Base-by-base conservation (phyloP, 2,797 vertebrate genomes). In the Hippocampus kuda region DNA sequence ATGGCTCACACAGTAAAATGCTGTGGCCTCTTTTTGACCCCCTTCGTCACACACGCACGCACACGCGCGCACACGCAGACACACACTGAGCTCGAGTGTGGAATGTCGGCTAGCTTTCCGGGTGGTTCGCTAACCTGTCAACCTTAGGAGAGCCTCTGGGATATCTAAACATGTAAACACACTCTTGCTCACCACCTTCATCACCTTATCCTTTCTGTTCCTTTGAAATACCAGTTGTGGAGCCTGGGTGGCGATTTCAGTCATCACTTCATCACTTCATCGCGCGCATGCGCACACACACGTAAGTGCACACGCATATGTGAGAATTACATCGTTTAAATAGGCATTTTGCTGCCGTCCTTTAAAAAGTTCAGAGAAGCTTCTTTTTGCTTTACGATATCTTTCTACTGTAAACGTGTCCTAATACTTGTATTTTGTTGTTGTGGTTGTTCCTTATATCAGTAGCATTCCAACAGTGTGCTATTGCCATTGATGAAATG, bases 121-220 rank as follows among this genome's bases (percentile, higher is more conserved):
- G 79, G 88, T 86, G 82, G 84, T 59, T 88, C 63, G 20, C 74
- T 86, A 93, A 93, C 91, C 92, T 92, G 91, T 89, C 92, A 91
- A 94, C 92, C 93, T 92, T 86, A 62, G 72, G 86, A 88, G 75
- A 86, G 81, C 88, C 90, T 91, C 84, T 83, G 87, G 89, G 89
- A 88, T 92, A 89, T 91, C 90, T 87, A 94, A 94, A 93, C 90
- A 92, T 86, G 87, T 85, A 89, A 88, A 90, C 86, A 85, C 76
- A 76, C 75, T 69, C 83, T 42, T 68, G 53, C 42, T 75, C 79
- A 41, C 70, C 72, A 30, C 73, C 75, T 66, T 71, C 72, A 71
- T 70, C 73, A 38, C 65, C 63, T 20, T 67, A 69, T 73, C 42
- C n/a, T 63, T 66, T 72, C 69, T 66, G 53, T 51, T 61, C 64